A percentile compares a stretch with the other conserved stretches of the same genome.
Evolutionary conservation across 2,113 vertebrate genomes (phyloP).

Genomic region (Lota lota): DNA sequence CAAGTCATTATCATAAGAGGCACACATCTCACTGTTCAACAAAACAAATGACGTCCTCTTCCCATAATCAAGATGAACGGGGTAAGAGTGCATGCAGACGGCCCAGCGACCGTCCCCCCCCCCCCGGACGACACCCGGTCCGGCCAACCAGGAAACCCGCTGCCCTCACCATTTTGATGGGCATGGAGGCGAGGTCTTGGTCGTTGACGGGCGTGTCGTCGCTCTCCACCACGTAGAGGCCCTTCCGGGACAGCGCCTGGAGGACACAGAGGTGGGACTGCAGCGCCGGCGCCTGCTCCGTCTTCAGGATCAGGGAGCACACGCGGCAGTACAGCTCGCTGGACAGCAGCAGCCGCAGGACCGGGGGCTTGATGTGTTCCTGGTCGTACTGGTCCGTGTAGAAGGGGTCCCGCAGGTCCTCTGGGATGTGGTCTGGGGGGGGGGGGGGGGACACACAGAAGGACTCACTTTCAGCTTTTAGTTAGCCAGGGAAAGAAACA

Average conservation of each 20-base stretch:
- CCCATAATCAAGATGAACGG: not conserved
- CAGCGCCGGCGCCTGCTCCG: slow-evolving; percentile 87
- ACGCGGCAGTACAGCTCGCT: slow-evolving; percentile 94
- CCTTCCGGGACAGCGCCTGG: slow-evolving; percentile 90
- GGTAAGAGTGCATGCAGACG: too few relatives aligned
- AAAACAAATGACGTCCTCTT: not conserved
- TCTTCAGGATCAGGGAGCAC: slow-evolving; percentile 91
- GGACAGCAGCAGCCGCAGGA: slow-evolving; percentile 88
- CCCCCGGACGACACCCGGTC: too few relatives aligned
- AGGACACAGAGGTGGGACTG: slow-evolving; percentile 93
- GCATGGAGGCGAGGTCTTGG: slow-evolving; percentile 80
- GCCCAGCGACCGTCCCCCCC: too few relatives aligned
- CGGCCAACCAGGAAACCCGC: too few relatives aligned
- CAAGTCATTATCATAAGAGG: too few relatives aligned
- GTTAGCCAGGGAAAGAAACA: too few relatives aligned
- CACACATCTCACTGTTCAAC: not conserved
- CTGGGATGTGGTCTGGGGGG: slow-evolving; percentile 88
- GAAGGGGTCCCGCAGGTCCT: slow-evolving; percentile 92
- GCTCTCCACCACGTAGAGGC: slow-evolving; percentile 95
- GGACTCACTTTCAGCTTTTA: slow-evolving; percentile 1
- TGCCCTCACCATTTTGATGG: slow-evolving; percentile 98
- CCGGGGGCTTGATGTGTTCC: slow-evolving; percentile 95
- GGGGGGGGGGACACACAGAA: slow-evolving; percentile 4
- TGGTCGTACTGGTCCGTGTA: slow-evolving; percentile 97
- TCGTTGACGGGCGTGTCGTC: slow-evolving; percentile 89